phyloP scores from a whole-genome alignment of 2,113 vertebrate species.

The Drymodes brunneopygia region DNA sequence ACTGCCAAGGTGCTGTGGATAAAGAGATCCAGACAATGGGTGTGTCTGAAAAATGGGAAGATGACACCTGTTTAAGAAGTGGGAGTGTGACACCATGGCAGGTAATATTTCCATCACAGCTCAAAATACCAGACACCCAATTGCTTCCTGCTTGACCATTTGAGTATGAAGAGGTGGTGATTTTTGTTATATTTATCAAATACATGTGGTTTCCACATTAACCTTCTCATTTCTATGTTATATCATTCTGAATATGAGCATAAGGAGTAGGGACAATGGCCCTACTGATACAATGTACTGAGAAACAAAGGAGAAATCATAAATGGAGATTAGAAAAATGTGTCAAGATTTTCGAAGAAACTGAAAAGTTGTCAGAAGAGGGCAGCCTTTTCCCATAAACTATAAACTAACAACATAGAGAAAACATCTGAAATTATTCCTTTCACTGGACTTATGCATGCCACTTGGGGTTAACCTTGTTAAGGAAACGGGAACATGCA shows the following conservation, averaged over 20 bases:
- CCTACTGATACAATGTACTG: background rate
- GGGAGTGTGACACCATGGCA: background rate
- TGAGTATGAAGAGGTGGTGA: background rate
- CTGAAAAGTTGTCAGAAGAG: slow-evolving; percentile 49
- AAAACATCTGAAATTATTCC: background rate
- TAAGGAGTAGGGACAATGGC: background rate
- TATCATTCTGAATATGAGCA: background rate
- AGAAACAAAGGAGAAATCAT: background rate
- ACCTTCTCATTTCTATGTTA: background rate
- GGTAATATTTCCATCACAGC: background rate
- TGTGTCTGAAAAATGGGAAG: background rate
- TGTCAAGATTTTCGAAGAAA: background rate
- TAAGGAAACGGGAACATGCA: background rate
- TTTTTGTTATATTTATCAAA: background rate
- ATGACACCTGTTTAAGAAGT: background rate
- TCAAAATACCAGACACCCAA: background rate
- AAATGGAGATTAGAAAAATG: background rate
- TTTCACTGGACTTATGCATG: background rate
- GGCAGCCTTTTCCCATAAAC: slow-evolving; percentile 62
- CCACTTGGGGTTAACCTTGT: background rate
- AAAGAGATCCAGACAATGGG: background rate
- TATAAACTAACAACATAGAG: background rate
- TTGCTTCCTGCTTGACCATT: background rate
- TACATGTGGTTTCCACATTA: background rate
- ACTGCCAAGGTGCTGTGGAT: background rate